Evolutionary conservation across 1,140 invertebrate genomes (phyloP), one percentile per base, ranked within the genome.

Genomic region (Caenorhabditis brenneri): DNA sequence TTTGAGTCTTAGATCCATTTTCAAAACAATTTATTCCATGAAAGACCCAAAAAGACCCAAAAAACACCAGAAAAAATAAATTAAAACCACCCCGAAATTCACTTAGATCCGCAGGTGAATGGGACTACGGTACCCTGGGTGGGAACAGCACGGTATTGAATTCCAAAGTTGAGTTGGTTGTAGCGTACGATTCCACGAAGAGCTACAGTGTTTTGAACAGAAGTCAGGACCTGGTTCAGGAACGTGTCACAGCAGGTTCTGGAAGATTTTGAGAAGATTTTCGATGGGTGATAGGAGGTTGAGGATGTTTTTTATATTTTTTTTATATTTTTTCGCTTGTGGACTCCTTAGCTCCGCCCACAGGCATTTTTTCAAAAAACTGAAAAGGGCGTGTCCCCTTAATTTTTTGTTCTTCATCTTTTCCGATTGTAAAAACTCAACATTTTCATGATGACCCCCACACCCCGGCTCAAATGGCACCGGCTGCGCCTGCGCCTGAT

Each of bases 211-310:
- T 74, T 74, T 7, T 42, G 65, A 4, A 22, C 65, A 5, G 65
- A 74, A 24, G 65, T 74, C 36, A 74, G 24, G 5, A 74, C 65
- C 46, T 74, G 65, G n/a, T 74, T 74, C 1, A 74, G 36, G 7
- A 74, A 36, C 10, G 65, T 74, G 36, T 74, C 65, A 46, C 65
- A 74, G n/a, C 65, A 74, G 6, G 65, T 74, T 42, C 65, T 74
- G 65, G 15, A 74, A 36, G 19, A 65, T 2, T 46, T 46, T 12
- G 1, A 29, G 24, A 55, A 0, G 3, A 51, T 51, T 65, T 33
- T 36, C 15, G 58, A 19, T 16, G 49, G 49, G 0, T 19, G 16
- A 5, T 19, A n/a, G n/a, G n/a, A n/a, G n/a, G n/a, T n/a, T n/a
- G n/a, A n/a, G n/a, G n/a, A n/a, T n/a, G n/a, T n/a, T n/a, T n/a